Percentiles rank a stretch among this genome's conserved stretches.
These are phyloP conservation scores for Coelinius sp. DNA, from an alignment of 2,888 invertebrate genomes.

Conservation along the genomic window DNA sequence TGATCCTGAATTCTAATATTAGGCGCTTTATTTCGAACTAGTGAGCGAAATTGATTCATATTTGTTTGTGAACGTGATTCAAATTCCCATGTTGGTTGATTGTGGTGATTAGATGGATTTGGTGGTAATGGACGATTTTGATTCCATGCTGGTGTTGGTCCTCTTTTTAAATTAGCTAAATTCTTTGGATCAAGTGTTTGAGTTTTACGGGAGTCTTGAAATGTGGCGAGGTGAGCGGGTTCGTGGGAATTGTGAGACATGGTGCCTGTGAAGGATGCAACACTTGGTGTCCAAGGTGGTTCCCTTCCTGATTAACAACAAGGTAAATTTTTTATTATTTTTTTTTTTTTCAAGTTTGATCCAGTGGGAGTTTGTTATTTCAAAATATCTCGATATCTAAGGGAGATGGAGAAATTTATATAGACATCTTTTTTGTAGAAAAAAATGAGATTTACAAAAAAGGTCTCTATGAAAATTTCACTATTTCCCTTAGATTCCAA, in stretches of 20 bases:
- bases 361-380: too few species aligned
- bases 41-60: constrained; percentile 73
- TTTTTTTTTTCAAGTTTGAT: too few species aligned
- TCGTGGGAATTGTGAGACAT: constrained; percentile 69
- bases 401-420: background rate
- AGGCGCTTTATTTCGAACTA: constrained; percentile 68
- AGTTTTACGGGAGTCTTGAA: constrained; percentile 68
- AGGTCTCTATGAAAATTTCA: background rate
- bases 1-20: constrained; percentile 63
- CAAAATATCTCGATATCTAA: too few species aligned
- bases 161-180: constrained; percentile 65
- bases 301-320: constrained; percentile 66
- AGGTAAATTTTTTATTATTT: background rate
- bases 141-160: constrained; percentile 67
- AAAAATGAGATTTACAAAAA: background rate
- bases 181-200: constrained; percentile 69
- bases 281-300: constrained; percentile 69
- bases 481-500: too few species aligned
- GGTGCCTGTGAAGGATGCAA: constrained; percentile 68
- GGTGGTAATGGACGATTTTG: constrained; percentile 65
- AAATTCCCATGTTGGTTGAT: constrained; percentile 61
- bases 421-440: background rate
- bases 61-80: constrained; percentile 69
- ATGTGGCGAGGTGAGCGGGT: constrained; percentile 67
- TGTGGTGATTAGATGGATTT: constrained; percentile 52